Conservation (phyloP, 2,888 invertebrate genomes). For the Andrena chrysosceles region DNA sequence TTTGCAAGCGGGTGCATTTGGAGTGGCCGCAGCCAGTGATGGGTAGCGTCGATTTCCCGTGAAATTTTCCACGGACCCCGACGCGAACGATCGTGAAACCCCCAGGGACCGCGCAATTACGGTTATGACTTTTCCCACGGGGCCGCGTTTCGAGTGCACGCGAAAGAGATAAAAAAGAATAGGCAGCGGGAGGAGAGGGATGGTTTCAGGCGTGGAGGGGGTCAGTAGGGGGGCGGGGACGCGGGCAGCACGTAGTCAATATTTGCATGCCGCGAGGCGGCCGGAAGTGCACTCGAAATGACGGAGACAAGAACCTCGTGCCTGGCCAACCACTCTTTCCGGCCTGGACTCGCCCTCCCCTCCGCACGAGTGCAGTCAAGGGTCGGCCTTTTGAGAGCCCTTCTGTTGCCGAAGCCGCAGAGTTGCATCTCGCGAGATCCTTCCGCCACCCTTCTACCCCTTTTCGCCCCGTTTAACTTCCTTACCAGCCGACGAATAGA, state of each 20-base stretch:
- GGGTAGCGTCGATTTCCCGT: background rate
- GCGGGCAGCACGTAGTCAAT: slow-evolving; percentile 77
- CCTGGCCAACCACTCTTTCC: slow-evolving; percentile 67
- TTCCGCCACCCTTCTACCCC: slow-evolving; percentile 35
- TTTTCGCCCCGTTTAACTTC: slow-evolving; percentile 47
- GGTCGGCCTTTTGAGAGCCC: slow-evolving; percentile 76
- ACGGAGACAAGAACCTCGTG: slow-evolving; percentile 74
- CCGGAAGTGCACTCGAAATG: slow-evolving; percentile 79
- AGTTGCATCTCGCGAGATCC: slow-evolving; percentile 74
- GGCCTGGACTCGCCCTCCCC: slow-evolving; percentile 56
- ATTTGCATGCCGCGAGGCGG: slow-evolving; percentile 82
- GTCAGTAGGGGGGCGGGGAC: background rate
- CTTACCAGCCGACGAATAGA: slow-evolving; percentile 54
- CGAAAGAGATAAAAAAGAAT: slow-evolving; percentile 38
- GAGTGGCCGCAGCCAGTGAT: no score
- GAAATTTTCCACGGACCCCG: slow-evolving; percentile 17
- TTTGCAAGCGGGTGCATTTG: no score
- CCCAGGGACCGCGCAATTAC: slow-evolving; percentile 53
- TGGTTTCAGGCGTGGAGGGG: background rate
- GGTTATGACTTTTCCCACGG: slow-evolving; percentile 57
- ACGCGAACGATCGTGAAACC: slow-evolving; percentile 38
- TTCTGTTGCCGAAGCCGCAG: slow-evolving; percentile 71
- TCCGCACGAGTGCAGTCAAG: slow-evolving; percentile 71
- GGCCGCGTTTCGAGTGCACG: slow-evolving; percentile 47
- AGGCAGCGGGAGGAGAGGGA: background rate